Base-by-base conservation (phyloP, 2,797 vertebrate genomes). In the Crenichthys baileyi region DNA sequence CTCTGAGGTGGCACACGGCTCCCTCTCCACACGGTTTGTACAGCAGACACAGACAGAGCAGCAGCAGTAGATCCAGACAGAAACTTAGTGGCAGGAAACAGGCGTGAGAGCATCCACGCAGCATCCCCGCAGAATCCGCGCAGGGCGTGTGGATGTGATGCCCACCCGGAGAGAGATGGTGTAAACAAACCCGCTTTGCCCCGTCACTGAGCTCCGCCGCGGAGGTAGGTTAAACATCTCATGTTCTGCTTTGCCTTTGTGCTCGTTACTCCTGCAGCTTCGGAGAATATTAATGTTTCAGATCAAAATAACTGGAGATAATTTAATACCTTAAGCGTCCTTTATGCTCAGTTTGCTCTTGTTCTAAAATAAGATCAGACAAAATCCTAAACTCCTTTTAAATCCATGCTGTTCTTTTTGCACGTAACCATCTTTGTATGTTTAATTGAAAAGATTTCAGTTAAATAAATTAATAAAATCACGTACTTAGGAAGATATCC, bases 1-100 rank as follows among this genome's bases (percentile, higher is more conserved):
- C 96, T 97, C 96, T 96, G 96, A 96, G 96, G 97, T 97, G 97
- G 97, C 97, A 98, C 97, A 97, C 97, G 96, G 93, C 95, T 97
- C 96, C 91, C 96, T 97, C 95, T 97, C 95, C 91, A 95, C 96
- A 91, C 96, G 96, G 95, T 58, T 95, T 94, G 96, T 90, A 86
- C 80, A 83, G 74, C 77, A 73, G 79, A 80, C 78, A 56, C 70
- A 86, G 95, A 95, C 95, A 95, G 94, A 95, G 95, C 70, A 82
- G 79, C 51, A 72, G 83, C 63, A 81, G 83, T 74, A 61, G 83
- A 67, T 67, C 63, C 63, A 41, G 20, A 78, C 76, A 87, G 81
- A 82, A 78, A 73, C 86, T 76, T 51, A 51, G 84, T 81, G 79
- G 85, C 73, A 83, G 76, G 73, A 87, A 76, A 86, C 80, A 92